Conservation (phyloP, 2,888 invertebrate genomes). For the Tanypteryx hageni region DNA sequence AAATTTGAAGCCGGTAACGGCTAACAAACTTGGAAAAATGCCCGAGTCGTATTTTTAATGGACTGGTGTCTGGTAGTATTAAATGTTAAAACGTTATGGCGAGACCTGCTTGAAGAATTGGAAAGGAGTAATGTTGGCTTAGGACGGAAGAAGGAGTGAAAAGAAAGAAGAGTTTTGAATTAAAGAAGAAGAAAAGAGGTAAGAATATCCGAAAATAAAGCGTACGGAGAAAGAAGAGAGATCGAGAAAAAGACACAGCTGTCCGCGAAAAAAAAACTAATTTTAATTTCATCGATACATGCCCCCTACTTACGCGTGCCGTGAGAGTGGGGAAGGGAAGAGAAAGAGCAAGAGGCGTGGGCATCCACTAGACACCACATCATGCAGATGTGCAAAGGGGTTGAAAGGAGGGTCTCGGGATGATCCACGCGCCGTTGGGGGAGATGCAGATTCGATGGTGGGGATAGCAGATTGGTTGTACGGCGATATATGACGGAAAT, state of each 20-base stretch:
- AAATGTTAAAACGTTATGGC: no score
- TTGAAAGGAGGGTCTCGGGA: constrained; percentile 31
- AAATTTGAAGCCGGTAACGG: no score
- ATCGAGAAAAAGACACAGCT: not conserved
- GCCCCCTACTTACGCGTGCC: not conserved
- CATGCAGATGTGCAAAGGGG: constrained; percentile 32
- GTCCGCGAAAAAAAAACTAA: not conserved
- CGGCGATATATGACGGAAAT: not conserved
- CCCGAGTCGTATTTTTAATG: no score
- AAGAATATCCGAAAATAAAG: no score
- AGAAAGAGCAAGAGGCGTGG: not conserved
- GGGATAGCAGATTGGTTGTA: constrained; percentile 32
- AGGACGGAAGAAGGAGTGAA: no score
- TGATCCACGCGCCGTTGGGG: not conserved
- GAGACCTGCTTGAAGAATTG: no score
- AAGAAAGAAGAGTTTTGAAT: no score
- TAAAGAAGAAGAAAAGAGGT: no score
- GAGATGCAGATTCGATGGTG: not conserved
- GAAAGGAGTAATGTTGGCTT: no score
- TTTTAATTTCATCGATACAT: constrained; percentile 20
- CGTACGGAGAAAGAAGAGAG: no score
- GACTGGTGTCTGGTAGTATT: no score
- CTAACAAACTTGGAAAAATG: no score
- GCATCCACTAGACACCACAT: not conserved
- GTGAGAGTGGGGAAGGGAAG: not conserved